Evolutionary conservation across 2,888 invertebrate species (phyloP), one percentile per base, ranked within the genome.

Genomic region (Agrilus mali): DNA sequence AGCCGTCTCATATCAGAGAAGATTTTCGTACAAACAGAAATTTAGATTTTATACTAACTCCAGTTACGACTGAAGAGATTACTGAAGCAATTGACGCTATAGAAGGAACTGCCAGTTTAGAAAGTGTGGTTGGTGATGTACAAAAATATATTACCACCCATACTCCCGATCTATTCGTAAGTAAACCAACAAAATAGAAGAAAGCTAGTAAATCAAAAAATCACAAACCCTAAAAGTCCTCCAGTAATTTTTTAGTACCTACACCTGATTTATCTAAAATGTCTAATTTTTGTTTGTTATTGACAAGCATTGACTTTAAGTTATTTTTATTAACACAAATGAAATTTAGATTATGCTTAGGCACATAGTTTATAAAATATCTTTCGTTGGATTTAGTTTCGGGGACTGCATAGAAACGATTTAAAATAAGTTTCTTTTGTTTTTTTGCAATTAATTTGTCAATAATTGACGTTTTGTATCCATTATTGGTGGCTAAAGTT

Each of bases 41-140:
- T 41, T 58, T 66, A 20, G 66, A 70, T 42, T 60, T 67, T 41
- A 71, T 68, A 47, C 55, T 73, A 6, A 60, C 70, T 53, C 68
- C 72, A 12, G 69, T 69, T 3, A 59, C 61, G 15, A 68, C 68
- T 49, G 74, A 73, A 34, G 44, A 39, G 3, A 31, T 40, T 36
- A 22, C 41, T 0, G 53, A 69, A 1, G 56, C 56, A 10, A 52
- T 66, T 4, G 65, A 66, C 46, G 55, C 52, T 35, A 54, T 57
- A 44, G 54, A 60, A 52, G 80, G 76, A 61, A 82, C 82, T 3
- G 77, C 82, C 63, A 85, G 86, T 58, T 71, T 88, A 50, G 88
- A 88, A 63, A 88, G 86, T 66, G 80, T 87, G 55, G 75, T 87
- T 47, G 87, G 87, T 42, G 85, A 86, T 68, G 77, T 87, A 40